These are phyloP conservation scores for Chamaetylas fuelleborni DNA, from an alignment of 2,113 vertebrate genomes.

Conservation along the genomic window DNA sequence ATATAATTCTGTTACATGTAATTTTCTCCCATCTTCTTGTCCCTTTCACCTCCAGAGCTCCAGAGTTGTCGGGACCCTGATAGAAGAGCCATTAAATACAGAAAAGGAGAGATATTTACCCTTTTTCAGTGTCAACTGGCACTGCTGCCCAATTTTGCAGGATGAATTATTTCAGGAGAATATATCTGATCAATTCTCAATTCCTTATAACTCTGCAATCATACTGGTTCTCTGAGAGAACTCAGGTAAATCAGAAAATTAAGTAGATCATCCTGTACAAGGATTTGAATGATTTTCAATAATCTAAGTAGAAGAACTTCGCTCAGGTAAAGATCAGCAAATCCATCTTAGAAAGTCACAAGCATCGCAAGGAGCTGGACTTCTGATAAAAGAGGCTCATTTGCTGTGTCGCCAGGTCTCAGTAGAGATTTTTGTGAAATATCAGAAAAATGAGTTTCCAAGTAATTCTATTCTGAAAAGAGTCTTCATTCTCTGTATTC, in stretches of 20 bases:
- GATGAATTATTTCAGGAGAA: not conserved
- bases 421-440: not conserved
- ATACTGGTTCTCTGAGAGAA: not conserved
- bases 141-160: not conserved
- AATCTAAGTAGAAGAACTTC: not conserved
- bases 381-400: not conserved
- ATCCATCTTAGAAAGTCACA: not conserved
- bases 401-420: not conserved
- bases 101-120: not conserved
- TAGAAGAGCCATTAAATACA: not conserved
- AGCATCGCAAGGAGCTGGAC: not conserved
- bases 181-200: not conserved
- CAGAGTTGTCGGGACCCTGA: not conserved
- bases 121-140: not conserved
- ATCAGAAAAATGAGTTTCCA: not conserved
- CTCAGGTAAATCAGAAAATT: not conserved
- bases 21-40: not conserved
- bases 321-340: not conserved
- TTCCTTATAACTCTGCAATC: not conserved
- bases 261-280: not conserved
- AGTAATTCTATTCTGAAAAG: not conserved
- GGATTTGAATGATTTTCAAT: not conserved
- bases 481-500: not conserved
- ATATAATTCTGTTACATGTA: not conserved
- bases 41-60: not conserved